These are phyloP conservation scores for Drosophila sp. DNA, from an alignment of 1,140 invertebrate species.

Conservation along the genomic window DNA sequence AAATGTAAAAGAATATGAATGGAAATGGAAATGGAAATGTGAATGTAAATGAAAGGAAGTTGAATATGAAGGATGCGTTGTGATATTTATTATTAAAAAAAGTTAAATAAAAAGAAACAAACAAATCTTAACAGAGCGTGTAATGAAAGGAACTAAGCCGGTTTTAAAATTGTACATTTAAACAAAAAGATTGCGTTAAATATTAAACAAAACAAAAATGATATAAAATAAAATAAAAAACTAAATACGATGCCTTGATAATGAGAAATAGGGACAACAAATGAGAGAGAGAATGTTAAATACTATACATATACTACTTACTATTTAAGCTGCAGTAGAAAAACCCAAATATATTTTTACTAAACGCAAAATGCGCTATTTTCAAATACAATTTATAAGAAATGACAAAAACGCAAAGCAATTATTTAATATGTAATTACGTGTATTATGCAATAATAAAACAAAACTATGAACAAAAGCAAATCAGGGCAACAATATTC, in stretches of 20 bases:
- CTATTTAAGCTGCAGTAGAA: constrained; percentile 71
- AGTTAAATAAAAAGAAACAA: constrained; percentile 44
- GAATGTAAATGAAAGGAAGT: constrained; percentile 37
- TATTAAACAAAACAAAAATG: constrained; percentile 41
- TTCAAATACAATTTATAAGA: constrained; percentile 79
- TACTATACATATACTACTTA: constrained; percentile 62
- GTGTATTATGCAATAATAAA: constrained; percentile 70
- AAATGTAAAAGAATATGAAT: constrained; percentile 21
- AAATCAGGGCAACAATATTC: constrained; percentile 40
- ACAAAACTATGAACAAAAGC: constrained; percentile 38
- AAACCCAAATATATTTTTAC: constrained; percentile 82
- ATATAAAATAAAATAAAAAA: constrained; percentile 50
- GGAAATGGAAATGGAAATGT: constrained; percentile 31
- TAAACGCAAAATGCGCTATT: constrained; percentile 80
- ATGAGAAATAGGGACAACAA: constrained; percentile 36
- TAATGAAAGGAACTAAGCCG: constrained; percentile 81
- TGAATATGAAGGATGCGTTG: constrained; percentile 75
- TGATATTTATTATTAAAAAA: constrained; percentile 84
- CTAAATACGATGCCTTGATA: constrained; percentile 74
- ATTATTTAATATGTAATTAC: constrained; percentile 81
- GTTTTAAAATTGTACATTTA: constrained; percentile 83
- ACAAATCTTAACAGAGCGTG: constrained; percentile 53
- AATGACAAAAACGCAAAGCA: constrained; percentile 77
- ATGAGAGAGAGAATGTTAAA: constrained; percentile 68
- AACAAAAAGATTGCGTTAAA: constrained; percentile 51